Base-by-base conservation (phyloP, 2,888 invertebrate species). In the Trachelus troglodyta region DNA sequence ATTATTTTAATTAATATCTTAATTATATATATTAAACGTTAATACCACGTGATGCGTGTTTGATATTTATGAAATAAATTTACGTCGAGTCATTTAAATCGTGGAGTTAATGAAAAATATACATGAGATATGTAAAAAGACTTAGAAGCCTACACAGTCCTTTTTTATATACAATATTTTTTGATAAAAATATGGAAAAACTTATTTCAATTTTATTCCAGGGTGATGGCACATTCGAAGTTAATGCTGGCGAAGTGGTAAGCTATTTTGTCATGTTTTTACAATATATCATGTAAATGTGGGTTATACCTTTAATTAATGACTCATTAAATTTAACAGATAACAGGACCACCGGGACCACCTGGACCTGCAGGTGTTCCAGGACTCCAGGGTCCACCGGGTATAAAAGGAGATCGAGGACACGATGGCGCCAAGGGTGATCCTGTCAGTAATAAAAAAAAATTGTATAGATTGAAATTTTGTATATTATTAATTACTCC, bases 341-440 rank as follows among this genome's bases (percentile, higher is more conserved):
- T 94, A 87, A 92, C 93, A 84, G 94, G 94, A 81, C 95, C 95
- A 12, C 95, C 95, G 81, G 96, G 97, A 77, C 96, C 97, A 73
- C 96, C 97, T 76, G 97, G 96, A 40, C 94, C 94, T 73, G 92
- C 94, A 75, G 96, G 96, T 71, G 91, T 93, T 77, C 94, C 95
- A 34, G 96, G 96, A 81, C 93, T 96, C 78, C 96, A 96, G 91
- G 97, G 97, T 71, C 96, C 96, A 75, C 96, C 97, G 73, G 97
- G 97, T 84, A 96, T 97, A 84, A 96, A 96, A 92, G 97, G 97
- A 76, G 97, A 97, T 91, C 94, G 96, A 92, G 97, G 97, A 85
- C 94, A 95, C 89, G 96, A 96, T 85, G 97, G 97, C 84, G 92
- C 94, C 76, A 96, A 97, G 92, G 97, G 97, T 86, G 97, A 97